phyloP scores from a whole-genome alignment of 2,888 invertebrate species.

The Didymodactylos carnosus region DNA sequence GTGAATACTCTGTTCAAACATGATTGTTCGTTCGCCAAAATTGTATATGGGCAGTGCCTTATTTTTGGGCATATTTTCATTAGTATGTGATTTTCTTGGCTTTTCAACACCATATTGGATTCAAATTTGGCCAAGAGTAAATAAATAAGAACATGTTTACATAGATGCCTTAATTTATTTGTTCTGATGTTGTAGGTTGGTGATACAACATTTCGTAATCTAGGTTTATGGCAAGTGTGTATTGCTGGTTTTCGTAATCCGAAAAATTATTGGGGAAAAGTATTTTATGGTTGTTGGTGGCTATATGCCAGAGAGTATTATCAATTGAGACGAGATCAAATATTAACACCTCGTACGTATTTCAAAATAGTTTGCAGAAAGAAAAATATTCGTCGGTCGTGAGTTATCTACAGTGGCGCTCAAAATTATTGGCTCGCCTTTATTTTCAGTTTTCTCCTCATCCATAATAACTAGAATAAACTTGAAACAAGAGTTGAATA shows the following conservation, averaged over 20 bases:
- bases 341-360: conserved; percentile 1
- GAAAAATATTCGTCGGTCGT: not conserved
- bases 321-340: not conserved
- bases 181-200: not conserved
- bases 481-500: conserved; percentile 6
- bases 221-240: conserved; percentile 15
- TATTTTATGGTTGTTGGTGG: conserved; percentile 14
- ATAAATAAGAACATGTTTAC: too few relatives aligned
- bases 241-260: conserved; percentile 14
- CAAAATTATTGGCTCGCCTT: too few relatives aligned
- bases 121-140: conserved; percentile 11
- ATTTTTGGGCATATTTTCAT: conserved; percentile 1
- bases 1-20: too few relatives aligned
- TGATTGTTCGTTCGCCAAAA: conserved; percentile 6
- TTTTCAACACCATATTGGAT: conserved; percentile 14
- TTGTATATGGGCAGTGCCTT: conserved; percentile 10
- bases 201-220: conserved; percentile 11
- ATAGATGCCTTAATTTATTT: not conserved
- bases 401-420: too few relatives aligned
- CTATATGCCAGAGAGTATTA: conserved; percentile 12
- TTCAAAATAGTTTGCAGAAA: not conserved
- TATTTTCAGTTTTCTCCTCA: not conserved
- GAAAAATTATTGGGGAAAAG: conserved; percentile 14
- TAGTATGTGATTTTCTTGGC: conserved; percentile 5
- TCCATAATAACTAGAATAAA: too few relatives aligned